phyloP scores from a whole-genome alignment of 2,888 invertebrate genomes.

The Melieria omissa region DNA sequence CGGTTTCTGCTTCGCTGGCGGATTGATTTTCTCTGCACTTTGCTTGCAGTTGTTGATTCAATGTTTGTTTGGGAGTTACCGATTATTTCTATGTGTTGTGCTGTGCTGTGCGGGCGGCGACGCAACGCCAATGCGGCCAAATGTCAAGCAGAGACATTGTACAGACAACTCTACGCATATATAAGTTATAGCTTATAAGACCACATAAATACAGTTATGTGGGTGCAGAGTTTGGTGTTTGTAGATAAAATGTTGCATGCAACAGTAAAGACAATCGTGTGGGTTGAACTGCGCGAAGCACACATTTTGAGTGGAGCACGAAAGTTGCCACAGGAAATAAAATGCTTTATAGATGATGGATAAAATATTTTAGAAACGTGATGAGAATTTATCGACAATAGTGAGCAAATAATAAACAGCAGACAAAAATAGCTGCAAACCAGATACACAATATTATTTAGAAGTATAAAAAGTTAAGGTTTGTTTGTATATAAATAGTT shows the following conservation, averaged over 20 bases:
- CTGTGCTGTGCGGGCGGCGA: too few relatives aligned
- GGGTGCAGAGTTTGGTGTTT: neutral
- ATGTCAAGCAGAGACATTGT: neutral
- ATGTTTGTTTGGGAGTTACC: constrained; percentile 3
- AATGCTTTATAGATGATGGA: constrained; percentile 58
- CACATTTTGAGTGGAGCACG: neutral
- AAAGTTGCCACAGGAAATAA: constrained; percentile 50
- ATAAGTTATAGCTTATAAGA: neutral
- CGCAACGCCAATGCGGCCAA: too few relatives aligned
- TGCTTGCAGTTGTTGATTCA: constrained; percentile 24
- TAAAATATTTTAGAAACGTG: constrained; percentile 64
- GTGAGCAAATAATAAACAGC: neutral
- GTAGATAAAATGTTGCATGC: neutral
- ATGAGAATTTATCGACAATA: constrained; percentile 61
- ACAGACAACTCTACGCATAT: neutral
- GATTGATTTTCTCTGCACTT: neutral
- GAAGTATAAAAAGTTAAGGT: too few relatives aligned
- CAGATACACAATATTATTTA: too few relatives aligned
- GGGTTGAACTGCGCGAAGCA: neutral
- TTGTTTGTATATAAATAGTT: too few relatives aligned
- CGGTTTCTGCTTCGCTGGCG: neutral
- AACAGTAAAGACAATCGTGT: neutral
- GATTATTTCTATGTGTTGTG: neutral
- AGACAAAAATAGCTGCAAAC: neutral
- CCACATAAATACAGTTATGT: too few relatives aligned